Evolutionary conservation across 2,113 vertebrate genomes (phyloP).

Genomic region (Ardeotis arabs): DNA sequence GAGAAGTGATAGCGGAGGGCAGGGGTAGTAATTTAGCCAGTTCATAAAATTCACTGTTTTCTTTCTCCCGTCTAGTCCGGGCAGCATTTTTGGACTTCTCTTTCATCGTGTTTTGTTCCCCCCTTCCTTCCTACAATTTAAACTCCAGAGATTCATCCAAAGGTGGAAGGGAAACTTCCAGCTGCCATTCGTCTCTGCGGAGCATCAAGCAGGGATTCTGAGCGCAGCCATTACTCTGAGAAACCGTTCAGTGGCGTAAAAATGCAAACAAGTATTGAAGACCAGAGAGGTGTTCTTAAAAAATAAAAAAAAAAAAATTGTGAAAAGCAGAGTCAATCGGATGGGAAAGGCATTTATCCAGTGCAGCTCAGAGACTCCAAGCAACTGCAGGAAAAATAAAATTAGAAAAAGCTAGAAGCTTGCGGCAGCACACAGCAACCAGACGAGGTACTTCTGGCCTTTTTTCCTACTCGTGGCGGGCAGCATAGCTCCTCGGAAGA

Average conservation of each 20-base stretch:
- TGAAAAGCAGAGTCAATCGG: constrained; percentile 27
- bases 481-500: constrained; percentile 51
- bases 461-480: constrained; percentile 38
- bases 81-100: constrained; percentile 99
- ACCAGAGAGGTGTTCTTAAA: not conserved
- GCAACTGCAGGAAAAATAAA: not conserved
- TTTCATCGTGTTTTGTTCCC: constrained; percentile 86
- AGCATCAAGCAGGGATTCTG: constrained; percentile 3
- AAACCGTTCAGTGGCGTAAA: constrained; percentile 16
- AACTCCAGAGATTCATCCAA: constrained; percentile 81
- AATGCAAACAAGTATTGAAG: constrained; percentile 3
- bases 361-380: constrained; percentile 25
- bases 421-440: constrained; percentile 9
- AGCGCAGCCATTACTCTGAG: not conserved
- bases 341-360: constrained; percentile 42
- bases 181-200: constrained; percentile 33
- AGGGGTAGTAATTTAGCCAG: constrained; percentile 96
- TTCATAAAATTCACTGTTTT: constrained; percentile 99
- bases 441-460: constrained; percentile 9
- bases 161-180: constrained; percentile 61
- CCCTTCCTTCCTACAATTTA: constrained; percentile 69
- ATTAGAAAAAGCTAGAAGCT: not conserved
- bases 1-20: constrained; percentile 98
- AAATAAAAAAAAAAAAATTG: not conserved
- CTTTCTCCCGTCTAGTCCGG: constrained; percentile 96